These are phyloP conservation scores for Aythya fuligula DNA, from an alignment of 2,797 vertebrate genomes.

Conservation along the genomic window DNA sequence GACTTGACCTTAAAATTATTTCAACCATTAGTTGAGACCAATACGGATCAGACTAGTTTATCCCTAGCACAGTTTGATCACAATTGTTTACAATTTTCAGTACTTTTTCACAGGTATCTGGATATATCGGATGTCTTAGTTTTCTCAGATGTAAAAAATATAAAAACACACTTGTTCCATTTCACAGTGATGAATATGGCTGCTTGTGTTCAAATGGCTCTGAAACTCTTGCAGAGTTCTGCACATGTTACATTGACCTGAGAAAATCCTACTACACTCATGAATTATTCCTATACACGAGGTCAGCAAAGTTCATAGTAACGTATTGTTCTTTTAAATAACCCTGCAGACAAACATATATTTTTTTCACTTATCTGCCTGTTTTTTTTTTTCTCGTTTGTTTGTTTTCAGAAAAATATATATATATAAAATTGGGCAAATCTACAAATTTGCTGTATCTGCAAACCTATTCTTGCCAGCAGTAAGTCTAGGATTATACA, in stretches of 20 bases:
- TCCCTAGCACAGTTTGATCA: neutral
- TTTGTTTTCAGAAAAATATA: neutral
- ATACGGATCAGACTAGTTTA: neutral
- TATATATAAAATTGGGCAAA: neutral
- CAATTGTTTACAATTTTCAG: neutral
- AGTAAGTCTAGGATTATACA: neutral
- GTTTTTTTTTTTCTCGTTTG: neutral
- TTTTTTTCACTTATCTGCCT: neutral
- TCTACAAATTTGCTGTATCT: neutral
- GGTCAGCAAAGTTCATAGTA: neutral
- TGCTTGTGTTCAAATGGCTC: neutral
- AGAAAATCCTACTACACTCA: neutral
- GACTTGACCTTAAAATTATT: neutral
- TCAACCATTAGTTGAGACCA: neutral
- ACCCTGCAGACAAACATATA: neutral
- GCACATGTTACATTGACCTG: rapidly evolving
- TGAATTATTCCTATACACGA: neutral
- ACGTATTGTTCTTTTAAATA: neutral
- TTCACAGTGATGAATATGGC: neutral
- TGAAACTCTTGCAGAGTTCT: neutral
- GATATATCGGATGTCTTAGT: neutral
- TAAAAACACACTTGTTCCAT: neutral
- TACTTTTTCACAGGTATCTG: neutral
- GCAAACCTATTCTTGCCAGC: neutral
- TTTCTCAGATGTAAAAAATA: neutral